Conservation (phyloP, 2,888 invertebrate genomes). For the Latrodectus elegans region DNA sequence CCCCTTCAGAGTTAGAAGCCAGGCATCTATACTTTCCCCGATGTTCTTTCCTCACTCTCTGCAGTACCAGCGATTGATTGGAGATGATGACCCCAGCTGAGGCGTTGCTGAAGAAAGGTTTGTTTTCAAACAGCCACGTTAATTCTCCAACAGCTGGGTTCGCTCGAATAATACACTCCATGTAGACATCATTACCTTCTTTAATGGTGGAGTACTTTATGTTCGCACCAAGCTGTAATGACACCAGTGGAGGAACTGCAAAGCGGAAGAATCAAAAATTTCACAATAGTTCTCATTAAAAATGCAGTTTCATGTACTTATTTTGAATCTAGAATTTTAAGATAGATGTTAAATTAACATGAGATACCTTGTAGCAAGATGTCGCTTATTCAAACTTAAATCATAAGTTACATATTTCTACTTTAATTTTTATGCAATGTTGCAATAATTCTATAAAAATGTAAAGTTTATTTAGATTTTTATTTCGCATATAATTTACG, state of each 20-base stretch:
- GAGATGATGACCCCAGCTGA: conserved; percentile 90
- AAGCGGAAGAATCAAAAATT: not conserved
- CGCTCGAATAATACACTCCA: conserved; percentile 92
- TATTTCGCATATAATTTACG: too few relatives aligned
- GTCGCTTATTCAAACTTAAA: too few relatives aligned
- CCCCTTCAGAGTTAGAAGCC: conserved; percentile 70
- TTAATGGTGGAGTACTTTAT: conserved; percentile 90
- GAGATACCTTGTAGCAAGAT: too few relatives aligned
- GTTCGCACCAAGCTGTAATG: conserved; percentile 87
- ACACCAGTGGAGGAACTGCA: conserved; percentile 89
- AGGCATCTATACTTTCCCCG: conserved; percentile 71
- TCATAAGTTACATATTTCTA: too few relatives aligned
- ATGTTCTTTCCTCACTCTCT: conserved; percentile 87
- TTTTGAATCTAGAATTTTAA: too few relatives aligned
- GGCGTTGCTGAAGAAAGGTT: conserved; percentile 73
- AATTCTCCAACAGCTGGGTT: conserved; percentile 90
- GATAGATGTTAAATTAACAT: too few relatives aligned
- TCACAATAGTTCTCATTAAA: not conserved
- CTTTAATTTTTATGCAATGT: too few relatives aligned
- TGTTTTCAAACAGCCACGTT: conserved; percentile 80
- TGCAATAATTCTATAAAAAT: too few relatives aligned
- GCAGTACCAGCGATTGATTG: conserved; percentile 92
- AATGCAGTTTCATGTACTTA: too few relatives aligned
- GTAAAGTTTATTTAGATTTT: too few relatives aligned
- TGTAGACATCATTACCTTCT: conserved; percentile 93